Percentiles rank a stretch among this genome's conserved stretches.
phyloP scores from a whole-genome alignment of 2,888 invertebrate species.

The Apamea epomidion region DNA sequence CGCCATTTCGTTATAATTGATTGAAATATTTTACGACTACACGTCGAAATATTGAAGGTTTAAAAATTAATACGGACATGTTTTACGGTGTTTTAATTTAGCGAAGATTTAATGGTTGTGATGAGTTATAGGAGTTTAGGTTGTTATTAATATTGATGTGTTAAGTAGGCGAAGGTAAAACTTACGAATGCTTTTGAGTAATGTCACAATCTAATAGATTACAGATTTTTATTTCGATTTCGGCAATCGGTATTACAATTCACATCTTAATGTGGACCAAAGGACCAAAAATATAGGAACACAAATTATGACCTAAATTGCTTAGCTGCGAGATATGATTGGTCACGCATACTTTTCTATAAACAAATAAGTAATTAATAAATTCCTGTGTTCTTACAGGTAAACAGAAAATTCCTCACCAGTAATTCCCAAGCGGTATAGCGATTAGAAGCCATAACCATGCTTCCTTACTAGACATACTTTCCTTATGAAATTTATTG shows the following conservation, averaged over 20 bases:
- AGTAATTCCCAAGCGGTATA: not conserved
- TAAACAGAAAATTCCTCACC: not conserved
- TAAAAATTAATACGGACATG: constrained; percentile 50
- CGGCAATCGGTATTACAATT: too few relatives aligned
- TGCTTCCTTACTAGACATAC: too few relatives aligned
- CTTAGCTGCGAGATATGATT: not conserved
- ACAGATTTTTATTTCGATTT: not conserved
- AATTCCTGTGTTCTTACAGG: not conserved
- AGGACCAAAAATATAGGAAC: not conserved
- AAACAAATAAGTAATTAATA: not conserved
- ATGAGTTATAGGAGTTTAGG: constrained; percentile 48
- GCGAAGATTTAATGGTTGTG: constrained; percentile 57
- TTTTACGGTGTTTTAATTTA: constrained; percentile 64
- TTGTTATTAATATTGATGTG: constrained; percentile 40
- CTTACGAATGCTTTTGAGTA: not conserved
- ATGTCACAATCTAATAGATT: not conserved
- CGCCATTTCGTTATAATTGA: constrained; percentile 59
- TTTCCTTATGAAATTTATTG: too few relatives aligned
- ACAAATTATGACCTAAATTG: not conserved
- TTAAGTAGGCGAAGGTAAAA: constrained; percentile 33
- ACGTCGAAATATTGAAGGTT: constrained; percentile 54
- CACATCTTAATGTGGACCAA: not conserved
- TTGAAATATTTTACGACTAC: constrained; percentile 52
- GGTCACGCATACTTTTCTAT: too few relatives aligned
- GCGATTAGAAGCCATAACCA: constrained; percentile 6